Evolutionary conservation across 2,113 vertebrate species (phyloP).

Genomic region (Echinops telfairi): DNA sequence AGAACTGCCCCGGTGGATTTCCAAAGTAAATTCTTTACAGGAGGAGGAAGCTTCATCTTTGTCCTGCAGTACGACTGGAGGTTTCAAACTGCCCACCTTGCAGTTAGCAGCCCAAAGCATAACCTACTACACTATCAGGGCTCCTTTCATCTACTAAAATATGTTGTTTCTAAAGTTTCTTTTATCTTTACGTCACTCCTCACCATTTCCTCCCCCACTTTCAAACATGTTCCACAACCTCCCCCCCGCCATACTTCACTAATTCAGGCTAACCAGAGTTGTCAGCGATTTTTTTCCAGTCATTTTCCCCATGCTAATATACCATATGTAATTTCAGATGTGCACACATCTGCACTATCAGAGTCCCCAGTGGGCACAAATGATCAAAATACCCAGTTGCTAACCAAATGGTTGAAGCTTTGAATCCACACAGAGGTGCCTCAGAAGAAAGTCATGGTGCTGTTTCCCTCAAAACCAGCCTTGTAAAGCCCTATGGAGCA

Average conservation of each 20-base stretch:
- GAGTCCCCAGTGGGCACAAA: background rate
- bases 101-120: no score
- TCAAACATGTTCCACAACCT: background rate
- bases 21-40: no score
- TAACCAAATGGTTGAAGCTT: background rate
- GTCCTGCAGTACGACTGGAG: no score
- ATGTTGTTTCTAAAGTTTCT: background rate
- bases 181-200: background rate
- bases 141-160: no score
- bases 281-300: no score
- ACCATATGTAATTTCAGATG: background rate
- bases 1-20: no score
- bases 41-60: no score
- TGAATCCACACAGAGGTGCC: background rate
- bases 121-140: no score
- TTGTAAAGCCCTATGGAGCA: background rate
- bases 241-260: background rate
- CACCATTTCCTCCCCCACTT: background rate
- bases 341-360: no score
- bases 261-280: background rate
- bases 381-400: background rate
- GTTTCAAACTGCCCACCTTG: no score
- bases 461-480: background rate
- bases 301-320: background rate
- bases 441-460: background rate